Conservation (phyloP, 1,140 invertebrate genomes). For the Cataglyphis hispanica region DNA sequence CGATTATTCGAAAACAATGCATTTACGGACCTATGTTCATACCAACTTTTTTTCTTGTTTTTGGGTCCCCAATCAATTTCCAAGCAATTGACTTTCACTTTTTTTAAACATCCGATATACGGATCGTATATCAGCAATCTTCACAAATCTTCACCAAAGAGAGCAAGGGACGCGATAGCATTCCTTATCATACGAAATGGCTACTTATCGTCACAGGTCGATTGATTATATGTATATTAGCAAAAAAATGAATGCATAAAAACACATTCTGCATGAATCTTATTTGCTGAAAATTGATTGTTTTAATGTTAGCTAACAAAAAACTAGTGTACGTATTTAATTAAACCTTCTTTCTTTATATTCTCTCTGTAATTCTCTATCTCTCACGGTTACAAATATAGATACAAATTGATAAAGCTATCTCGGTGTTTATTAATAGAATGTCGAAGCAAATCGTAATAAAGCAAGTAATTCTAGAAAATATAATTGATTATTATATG, state of each 20-base stretch:
- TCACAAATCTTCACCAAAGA: background rate
- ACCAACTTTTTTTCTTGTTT: too few species aligned
- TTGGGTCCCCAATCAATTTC: too few species aligned
- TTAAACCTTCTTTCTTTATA: background rate
- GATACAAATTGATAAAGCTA: background rate
- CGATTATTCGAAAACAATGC: too few species aligned
- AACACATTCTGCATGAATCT: background rate
- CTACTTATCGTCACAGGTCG: background rate
- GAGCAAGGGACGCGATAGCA: slow-evolving; percentile 16
- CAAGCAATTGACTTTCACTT: too few species aligned
- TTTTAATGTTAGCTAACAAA: background rate
- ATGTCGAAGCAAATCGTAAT: background rate
- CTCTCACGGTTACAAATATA: background rate
- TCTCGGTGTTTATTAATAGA: background rate
- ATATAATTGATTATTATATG: background rate
- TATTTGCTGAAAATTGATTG: background rate
- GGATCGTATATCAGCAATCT: background rate
- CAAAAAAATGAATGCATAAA: too few species aligned
- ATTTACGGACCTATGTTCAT: too few species aligned
- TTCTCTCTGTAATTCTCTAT: background rate
- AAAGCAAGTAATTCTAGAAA: too few species aligned
- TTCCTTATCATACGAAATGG: background rate
- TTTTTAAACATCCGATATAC: too few species aligned
- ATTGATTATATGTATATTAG: background rate
- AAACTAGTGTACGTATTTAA: background rate